Evolutionary conservation across 2,888 invertebrate genomes (phyloP).

Genomic region (Serrognathus titanus): DNA sequence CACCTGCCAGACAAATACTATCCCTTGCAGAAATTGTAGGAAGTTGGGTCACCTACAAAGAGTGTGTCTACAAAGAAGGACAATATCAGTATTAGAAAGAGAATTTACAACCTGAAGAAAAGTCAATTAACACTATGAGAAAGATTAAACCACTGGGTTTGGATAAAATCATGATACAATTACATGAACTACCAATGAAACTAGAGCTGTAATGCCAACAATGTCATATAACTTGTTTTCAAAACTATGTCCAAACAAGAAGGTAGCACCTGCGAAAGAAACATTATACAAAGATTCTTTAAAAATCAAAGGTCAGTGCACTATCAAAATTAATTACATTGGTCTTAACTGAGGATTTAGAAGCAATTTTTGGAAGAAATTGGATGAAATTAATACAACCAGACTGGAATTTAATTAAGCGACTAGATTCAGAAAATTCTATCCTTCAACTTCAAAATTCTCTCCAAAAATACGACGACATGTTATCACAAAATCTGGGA

Average conservation of each 20-base stretch:
- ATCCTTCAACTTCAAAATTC: not conserved
- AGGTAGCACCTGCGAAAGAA: not conserved
- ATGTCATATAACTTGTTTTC: not conserved
- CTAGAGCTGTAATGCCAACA: not conserved
- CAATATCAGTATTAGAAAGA: too few relatives aligned
- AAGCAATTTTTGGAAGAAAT: not conserved
- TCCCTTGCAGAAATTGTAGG: too few relatives aligned
- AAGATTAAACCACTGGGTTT: too few relatives aligned
- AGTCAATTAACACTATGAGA: too few relatives aligned
- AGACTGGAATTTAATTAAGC: not conserved
- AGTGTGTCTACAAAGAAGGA: too few relatives aligned
- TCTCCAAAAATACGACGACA: conserved; percentile 1
- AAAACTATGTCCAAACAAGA: not conserved
- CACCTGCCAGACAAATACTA: too few relatives aligned
- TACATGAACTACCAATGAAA: not conserved
- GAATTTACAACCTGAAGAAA: too few relatives aligned
- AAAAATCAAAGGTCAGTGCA: too few relatives aligned
- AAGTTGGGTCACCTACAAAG: too few relatives aligned
- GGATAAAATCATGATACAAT: too few relatives aligned
- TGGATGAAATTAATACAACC: not conserved
- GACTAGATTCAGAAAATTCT: not conserved
- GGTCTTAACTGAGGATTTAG: too few relatives aligned
- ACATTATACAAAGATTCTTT: not conserved
- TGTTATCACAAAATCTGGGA: not conserved
- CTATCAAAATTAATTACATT: too few relatives aligned